phyloP scores from a whole-genome alignment of 1,140 invertebrate genomes.

The Temnothorax longispinosus region DNA sequence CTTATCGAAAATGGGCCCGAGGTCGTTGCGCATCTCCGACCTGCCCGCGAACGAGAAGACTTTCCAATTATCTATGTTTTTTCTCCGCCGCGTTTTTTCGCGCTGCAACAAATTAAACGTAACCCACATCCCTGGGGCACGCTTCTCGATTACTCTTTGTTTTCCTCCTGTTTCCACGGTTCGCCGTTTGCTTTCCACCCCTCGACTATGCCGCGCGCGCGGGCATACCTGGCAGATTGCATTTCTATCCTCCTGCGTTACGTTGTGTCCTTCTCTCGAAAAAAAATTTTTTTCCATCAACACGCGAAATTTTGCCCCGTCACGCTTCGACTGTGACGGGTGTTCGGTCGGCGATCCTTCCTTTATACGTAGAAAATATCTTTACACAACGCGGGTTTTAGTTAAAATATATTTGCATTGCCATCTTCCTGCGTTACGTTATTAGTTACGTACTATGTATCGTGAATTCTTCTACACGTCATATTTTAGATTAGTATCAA shows the following conservation, averaged over 20 bases:
- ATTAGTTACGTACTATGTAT: no score
- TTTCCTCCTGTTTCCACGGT: constrained; percentile 68
- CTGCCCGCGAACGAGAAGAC: constrained; percentile 64
- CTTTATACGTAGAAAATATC: constrained; percentile 39
- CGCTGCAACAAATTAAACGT: constrained; percentile 74
- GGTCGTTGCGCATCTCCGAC: constrained; percentile 54
- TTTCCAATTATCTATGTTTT: constrained; percentile 68
- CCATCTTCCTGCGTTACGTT: no score
- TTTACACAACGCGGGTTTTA: neutral
- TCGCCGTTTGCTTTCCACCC: constrained; percentile 69
- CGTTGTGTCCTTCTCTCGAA: constrained; percentile 55
- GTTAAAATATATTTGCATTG: neutral
- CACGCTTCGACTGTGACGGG: constrained; percentile 36
- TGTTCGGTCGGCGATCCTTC: constrained; percentile 26
- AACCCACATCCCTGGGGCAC: constrained; percentile 73
- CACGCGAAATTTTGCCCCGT: constrained; percentile 69
- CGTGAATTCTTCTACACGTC: neutral
- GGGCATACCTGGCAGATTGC: constrained; percentile 69
- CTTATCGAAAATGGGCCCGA: constrained; percentile 63
- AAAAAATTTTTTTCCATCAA: constrained; percentile 60
- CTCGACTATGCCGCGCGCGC: constrained; percentile 10
- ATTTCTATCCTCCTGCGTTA: constrained; percentile 66
- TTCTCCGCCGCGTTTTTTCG: constrained; percentile 65
- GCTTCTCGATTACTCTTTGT: constrained; percentile 76
- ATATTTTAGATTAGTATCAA: neutral